These are phyloP conservation scores for Hypomecis punctinalis DNA, from an alignment of 2,888 invertebrate genomes.

Conservation along the genomic window DNA sequence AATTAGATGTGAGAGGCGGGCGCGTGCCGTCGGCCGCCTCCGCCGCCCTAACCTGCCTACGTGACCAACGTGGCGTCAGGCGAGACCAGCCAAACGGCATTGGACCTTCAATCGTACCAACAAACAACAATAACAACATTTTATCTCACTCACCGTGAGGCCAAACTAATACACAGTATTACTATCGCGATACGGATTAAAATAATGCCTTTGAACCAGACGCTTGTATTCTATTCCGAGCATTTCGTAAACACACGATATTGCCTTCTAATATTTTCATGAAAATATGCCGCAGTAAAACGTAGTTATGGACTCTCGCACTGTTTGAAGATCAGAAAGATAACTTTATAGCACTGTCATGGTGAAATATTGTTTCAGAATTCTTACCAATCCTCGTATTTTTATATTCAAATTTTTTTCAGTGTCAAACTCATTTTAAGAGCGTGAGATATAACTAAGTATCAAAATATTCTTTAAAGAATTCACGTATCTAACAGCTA, in stretches of 20 bases:
- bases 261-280: constrained; percentile 15
- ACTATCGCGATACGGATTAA: constrained; percentile 38
- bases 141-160: constrained; percentile 44
- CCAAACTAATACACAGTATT: constrained; percentile 38
- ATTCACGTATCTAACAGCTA: too few species aligned
- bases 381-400: neutral
- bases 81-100: constrained; percentile 47
- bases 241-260: constrained; percentile 21
- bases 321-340: constrained; percentile 22
- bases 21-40: constrained; percentile 4
- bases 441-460: too few species aligned
- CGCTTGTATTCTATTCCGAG: constrained; percentile 15
- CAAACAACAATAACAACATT: constrained; percentile 41
- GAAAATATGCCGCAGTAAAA: constrained; percentile 21
- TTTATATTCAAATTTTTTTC: neutral
- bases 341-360: constrained; percentile 22
- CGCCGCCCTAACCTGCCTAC: constrained; percentile 57
- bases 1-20: constrained; percentile 24
- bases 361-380: constrained; percentile 7
- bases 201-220: constrained; percentile 36
- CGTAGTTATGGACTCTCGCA: constrained; percentile 10
- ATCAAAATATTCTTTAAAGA: too few species aligned
- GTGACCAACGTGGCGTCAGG: constrained; percentile 65
- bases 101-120: constrained; percentile 56
- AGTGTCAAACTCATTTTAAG: neutral